These are phyloP conservation scores for Drosophila repleta DNA, from an alignment of 1,140 invertebrate genomes.

Conservation along the genomic window DNA sequence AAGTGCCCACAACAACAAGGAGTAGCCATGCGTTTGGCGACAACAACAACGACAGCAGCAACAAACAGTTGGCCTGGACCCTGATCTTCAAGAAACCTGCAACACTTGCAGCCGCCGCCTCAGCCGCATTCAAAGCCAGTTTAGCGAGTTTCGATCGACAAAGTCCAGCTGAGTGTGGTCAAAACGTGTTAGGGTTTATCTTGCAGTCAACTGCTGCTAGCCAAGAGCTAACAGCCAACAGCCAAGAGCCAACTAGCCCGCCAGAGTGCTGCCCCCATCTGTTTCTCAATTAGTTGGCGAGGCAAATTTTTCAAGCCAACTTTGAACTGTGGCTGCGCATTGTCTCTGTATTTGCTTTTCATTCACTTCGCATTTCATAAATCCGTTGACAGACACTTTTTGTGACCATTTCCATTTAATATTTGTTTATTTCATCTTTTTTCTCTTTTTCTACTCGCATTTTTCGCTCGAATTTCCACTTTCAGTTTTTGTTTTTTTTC, in stretches of 20 bases:
- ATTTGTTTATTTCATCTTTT: constrained; percentile 9
- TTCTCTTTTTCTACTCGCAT: not conserved
- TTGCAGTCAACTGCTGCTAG: constrained; percentile 1
- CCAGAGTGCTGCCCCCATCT: not conserved
- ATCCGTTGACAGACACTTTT: constrained; percentile 34
- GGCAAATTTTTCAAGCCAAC: constrained; percentile 15
- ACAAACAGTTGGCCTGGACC: constrained; percentile 66
- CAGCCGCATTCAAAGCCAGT: constrained; percentile 53
- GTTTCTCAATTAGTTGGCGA: constrained; percentile 12
- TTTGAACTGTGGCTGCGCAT: constrained; percentile 4
- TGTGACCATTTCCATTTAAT: constrained; percentile 21
- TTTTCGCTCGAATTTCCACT: constrained; percentile 39
- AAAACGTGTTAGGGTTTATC: constrained; percentile 57
- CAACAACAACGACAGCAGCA: constrained; percentile 54
- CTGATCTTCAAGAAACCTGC: constrained; percentile 76
- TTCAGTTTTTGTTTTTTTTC: constrained; percentile 36
- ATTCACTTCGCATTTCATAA: not conserved
- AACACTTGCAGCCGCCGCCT: constrained; percentile 55
- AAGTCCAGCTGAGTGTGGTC: constrained; percentile 40
- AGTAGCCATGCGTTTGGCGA: constrained; percentile 59
- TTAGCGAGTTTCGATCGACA: constrained; percentile 65
- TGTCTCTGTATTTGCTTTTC: not conserved
- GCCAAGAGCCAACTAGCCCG: constrained; percentile 10
- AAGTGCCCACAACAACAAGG: constrained; percentile 60
- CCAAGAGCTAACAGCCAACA: constrained; percentile 7